These are phyloP conservation scores for Rhinichthys klamathensis DNA, from an alignment of 2,113 vertebrate species.

Conservation along the genomic window DNA sequence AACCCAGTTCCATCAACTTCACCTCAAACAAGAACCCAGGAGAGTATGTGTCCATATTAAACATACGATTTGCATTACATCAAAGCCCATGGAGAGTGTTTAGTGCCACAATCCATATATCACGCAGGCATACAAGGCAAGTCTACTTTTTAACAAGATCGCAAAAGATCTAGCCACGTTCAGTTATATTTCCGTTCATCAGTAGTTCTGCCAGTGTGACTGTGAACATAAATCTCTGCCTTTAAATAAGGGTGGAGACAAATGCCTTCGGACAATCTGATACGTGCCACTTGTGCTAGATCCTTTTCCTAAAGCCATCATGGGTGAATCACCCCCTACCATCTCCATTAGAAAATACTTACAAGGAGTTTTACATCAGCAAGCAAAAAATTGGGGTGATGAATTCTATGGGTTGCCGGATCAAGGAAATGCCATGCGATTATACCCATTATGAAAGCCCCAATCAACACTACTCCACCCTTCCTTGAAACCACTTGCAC, in stretches of 20 bases:
- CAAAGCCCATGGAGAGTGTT: background rate
- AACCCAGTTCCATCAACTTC: slow-evolving; percentile 41
- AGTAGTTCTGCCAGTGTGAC: background rate
- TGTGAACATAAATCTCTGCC: background rate
- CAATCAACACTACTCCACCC: background rate
- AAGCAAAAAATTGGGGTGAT: background rate
- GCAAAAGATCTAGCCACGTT: background rate
- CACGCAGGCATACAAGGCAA: background rate
- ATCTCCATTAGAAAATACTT: background rate
- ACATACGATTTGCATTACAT: background rate
- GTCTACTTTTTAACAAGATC: background rate
- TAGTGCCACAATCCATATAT: background rate
- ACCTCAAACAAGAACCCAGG: slow-evolving; percentile 25
- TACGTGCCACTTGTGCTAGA: background rate
- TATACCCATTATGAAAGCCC: background rate
- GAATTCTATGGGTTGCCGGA: background rate
- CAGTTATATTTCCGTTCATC: background rate
- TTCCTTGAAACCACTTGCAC: slow-evolving; percentile 6
- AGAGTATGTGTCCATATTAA: background rate
- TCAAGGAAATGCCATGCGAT: slow-evolving; percentile 2
- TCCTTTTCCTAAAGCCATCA: background rate
- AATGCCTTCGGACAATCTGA: background rate
- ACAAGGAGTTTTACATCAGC: background rate
- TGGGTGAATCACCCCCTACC: background rate
- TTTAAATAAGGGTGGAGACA: background rate